phyloP scores from a whole-genome alignment of 2,888 invertebrate genomes.

The Galerucella calmariensis region DNA sequence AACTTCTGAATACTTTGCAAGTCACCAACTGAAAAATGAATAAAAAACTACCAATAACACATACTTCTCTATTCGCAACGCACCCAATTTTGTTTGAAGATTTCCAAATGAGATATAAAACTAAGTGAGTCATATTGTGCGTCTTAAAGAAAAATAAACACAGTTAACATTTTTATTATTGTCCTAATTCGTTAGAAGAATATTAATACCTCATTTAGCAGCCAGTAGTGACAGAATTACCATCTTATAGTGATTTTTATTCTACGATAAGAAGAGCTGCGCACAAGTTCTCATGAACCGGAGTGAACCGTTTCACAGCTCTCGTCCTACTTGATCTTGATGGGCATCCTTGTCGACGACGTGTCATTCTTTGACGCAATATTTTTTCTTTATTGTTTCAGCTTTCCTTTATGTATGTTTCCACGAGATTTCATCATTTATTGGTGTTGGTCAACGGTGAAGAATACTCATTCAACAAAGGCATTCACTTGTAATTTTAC shows the following conservation, averaged over 20 bases:
- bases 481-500: too few relatives aligned
- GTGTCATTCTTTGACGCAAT: slow-evolving; percentile 51
- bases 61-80: background rate
- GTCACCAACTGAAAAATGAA: too few relatives aligned
- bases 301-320: slow-evolving; percentile 59
- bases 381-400: slow-evolving; percentile 48
- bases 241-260: slow-evolving; percentile 55
- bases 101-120: background rate
- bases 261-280: slow-evolving; percentile 56
- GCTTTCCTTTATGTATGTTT: slow-evolving; percentile 32
- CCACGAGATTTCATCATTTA: slow-evolving; percentile 18
- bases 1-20: too few relatives aligned
- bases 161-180: slow-evolving; percentile 42
- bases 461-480: background rate
- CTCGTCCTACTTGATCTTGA: slow-evolving; percentile 56
- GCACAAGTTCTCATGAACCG: slow-evolving; percentile 59
- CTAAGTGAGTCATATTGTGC: slow-evolving; percentile 26
- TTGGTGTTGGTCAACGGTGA: slow-evolving; percentile 16
- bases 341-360: slow-evolving; percentile 53
- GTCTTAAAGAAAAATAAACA: slow-evolving; percentile 29
- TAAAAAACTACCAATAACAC: too few relatives aligned
- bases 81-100: slow-evolving; percentile 1
- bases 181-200: slow-evolving; percentile 58
- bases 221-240: slow-evolving; percentile 54
- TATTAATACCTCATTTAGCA: slow-evolving; percentile 55